Percentiles rank a stretch among this genome's conserved stretches.
phyloP scores from a whole-genome alignment of 1,140 invertebrate species.

The Drosophila parabipectinata region DNA sequence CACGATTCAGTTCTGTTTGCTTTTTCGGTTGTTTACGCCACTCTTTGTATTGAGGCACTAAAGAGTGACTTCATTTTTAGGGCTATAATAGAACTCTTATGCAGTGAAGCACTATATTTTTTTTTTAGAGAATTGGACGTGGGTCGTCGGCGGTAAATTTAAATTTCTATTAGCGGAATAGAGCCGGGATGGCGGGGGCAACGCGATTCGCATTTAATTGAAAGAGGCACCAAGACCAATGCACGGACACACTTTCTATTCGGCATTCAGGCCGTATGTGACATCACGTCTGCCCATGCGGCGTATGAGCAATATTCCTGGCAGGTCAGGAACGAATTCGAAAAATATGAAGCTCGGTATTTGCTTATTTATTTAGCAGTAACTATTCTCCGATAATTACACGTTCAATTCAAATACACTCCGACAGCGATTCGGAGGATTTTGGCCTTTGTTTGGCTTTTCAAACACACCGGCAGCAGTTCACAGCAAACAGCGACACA shows the following conservation, averaged over 20 bases:
- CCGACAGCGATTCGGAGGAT: slow-evolving; percentile 14
- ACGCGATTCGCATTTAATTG: slow-evolving; percentile 64
- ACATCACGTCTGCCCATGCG: slow-evolving; percentile 60
- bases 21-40: slow-evolving; percentile 23
- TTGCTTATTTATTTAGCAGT: slow-evolving; percentile 24
- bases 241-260: slow-evolving; percentile 66
- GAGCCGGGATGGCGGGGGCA: slow-evolving; percentile 9
- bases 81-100: slow-evolving; percentile 30
- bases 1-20: slow-evolving; percentile 25
- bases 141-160: slow-evolving; percentile 49
- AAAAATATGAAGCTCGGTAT: background rate
- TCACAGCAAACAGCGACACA: slow-evolving; percentile 11
- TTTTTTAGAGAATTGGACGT: slow-evolving; percentile 12
- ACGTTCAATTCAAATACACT: slow-evolving; percentile 35
- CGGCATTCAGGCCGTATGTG: slow-evolving; percentile 42
- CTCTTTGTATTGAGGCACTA: background rate
- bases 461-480: slow-evolving; percentile 30
- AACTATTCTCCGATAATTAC: slow-evolving; percentile 41
- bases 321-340: background rate
- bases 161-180: slow-evolving; percentile 64
- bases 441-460: slow-evolving; percentile 24
- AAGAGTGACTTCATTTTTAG: slow-evolving; percentile 69
- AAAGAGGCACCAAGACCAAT: slow-evolving; percentile 33
- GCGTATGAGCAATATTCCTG: slow-evolving; percentile 54
- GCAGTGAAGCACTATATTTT: background rate